Evolutionary conservation across 2,113 vertebrate genomes (phyloP).

Genomic region (Scomber japonicus): DNA sequence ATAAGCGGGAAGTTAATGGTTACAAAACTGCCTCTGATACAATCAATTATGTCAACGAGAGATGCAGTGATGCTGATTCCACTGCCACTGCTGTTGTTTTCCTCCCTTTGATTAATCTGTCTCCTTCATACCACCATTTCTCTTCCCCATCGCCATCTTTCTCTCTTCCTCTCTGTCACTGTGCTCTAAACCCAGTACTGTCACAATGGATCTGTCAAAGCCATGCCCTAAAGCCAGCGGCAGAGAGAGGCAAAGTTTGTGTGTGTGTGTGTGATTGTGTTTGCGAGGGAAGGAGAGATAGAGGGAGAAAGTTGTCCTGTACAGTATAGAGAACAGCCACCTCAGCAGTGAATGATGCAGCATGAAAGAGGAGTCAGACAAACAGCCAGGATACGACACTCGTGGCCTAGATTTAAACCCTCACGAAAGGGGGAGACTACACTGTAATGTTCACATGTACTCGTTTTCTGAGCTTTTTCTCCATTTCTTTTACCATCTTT

Average conservation of each 20-base stretch:
- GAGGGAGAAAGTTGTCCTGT: conserved; percentile 60
- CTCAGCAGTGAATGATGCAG: conserved; percentile 76
- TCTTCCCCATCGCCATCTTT: conserved; percentile 53
- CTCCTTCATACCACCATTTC: conserved; percentile 65
- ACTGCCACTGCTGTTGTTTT: conserved; percentile 63
- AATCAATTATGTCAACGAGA: conserved; percentile 74
- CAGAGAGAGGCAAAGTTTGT: conserved; percentile 55
- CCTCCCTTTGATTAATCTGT: conserved; percentile 75
- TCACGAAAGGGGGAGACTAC: conserved; percentile 28
- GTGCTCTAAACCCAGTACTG: conserved; percentile 78
- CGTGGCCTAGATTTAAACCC: conserved; percentile 73
- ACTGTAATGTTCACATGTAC: conserved; percentile 9
- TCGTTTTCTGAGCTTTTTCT: conserved; percentile 22
- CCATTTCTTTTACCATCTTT: conserved; percentile 30
- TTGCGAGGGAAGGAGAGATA: conserved; percentile 13
- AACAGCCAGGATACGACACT: conserved; percentile 47
- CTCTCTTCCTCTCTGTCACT: conserved; percentile 65
- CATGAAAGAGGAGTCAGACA: conserved; percentile 64
- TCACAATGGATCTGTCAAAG: conserved; percentile 76
- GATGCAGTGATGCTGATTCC: conserved; percentile 68
- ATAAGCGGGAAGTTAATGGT: conserved; percentile 57
- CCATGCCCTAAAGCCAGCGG: conserved; percentile 67
- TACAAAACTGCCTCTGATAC: conserved; percentile 74
- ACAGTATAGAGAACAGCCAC: conserved; percentile 73
- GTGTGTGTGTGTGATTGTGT: conserved; percentile 48